Evolutionary conservation across 2,797 vertebrate species (phyloP).

Genomic region (Mallotus villosus): DNA sequence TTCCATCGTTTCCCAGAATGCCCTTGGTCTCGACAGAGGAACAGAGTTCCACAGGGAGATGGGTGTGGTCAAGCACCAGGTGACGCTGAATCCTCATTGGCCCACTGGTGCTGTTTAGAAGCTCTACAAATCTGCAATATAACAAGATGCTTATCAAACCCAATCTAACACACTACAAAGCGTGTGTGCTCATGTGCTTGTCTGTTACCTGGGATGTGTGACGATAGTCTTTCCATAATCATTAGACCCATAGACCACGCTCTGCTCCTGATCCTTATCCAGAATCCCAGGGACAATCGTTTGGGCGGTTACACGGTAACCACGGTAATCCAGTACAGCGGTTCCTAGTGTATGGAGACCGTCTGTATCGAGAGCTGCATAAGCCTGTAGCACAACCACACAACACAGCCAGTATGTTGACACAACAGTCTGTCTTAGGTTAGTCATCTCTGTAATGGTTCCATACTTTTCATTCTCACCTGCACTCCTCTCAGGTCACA

Average conservation of each 20-base stretch:
- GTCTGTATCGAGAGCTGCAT: slow-evolving; percentile 94
- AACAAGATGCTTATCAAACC: too few relatives aligned
- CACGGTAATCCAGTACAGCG: slow-evolving; percentile 96
- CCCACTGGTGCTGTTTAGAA: too few relatives aligned
- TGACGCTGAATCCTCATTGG: too few relatives aligned
- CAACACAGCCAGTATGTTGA: too few relatives aligned
- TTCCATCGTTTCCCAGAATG: slow-evolving; percentile 95
- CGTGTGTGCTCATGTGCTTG: slow-evolving; percentile 74
- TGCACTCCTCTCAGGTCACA: slow-evolving; percentile 96
- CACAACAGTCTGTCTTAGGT: too few relatives aligned
- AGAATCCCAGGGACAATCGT: slow-evolving; percentile 98
- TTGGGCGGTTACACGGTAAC: slow-evolving; percentile 97
- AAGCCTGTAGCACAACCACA: slow-evolving; percentile 41
- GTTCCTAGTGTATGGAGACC: slow-evolving; percentile 97
- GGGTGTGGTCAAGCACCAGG: not conserved
- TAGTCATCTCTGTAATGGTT: too few relatives aligned
- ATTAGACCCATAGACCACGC: slow-evolving; percentile 97
- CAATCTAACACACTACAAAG: not conserved
- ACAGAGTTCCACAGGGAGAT: slow-evolving; percentile 90
- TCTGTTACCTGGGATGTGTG: slow-evolving; percentile 92
- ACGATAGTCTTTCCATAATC: slow-evolving; percentile 99
- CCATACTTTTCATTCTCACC: slow-evolving; percentile 52
- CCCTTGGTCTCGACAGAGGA: slow-evolving; percentile 99
- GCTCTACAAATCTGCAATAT: not conserved
- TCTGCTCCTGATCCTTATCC: slow-evolving; percentile 98